Percentiles rank a stretch among this genome's conserved stretches.
These are phyloP conservation scores for Marcusenius ussheri DNA, from an alignment of 2,113 vertebrate species.

Conservation along the genomic window DNA sequence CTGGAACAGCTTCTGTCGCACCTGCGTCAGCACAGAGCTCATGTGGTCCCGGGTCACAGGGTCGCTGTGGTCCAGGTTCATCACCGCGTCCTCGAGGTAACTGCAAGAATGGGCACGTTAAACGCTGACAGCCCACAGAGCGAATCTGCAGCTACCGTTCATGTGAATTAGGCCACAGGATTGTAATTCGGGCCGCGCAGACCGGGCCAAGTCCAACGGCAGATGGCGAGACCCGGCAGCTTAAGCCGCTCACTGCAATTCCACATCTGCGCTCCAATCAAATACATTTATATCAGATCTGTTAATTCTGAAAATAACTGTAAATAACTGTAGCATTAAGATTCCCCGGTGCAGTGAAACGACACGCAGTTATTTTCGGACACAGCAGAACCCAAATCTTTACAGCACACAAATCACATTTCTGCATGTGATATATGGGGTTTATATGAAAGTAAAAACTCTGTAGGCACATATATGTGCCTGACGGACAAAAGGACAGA, in stretches of 20 bases:
- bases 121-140: not conserved
- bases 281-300: constrained; percentile 24
- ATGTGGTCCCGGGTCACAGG: constrained; percentile 95
- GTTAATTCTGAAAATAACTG: not conserved
- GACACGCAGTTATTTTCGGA: not conserved
- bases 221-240: constrained; percentile 34
- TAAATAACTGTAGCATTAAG: not conserved
- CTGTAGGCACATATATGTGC: not conserved
- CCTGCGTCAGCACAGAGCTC: constrained; percentile 83
- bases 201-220: not conserved
- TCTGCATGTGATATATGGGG: not conserved
- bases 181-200: constrained; percentile 13
- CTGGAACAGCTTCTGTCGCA: constrained; percentile 83
- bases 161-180: not conserved
- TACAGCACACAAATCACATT: not conserved
- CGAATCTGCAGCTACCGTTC: not conserved
- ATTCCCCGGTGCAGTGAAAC: not conserved
- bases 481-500: not conserved
- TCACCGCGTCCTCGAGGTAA: constrained; percentile 92
- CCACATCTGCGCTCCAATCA: constrained; percentile 29
- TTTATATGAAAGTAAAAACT: not conserved
- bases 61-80: constrained; percentile 91
- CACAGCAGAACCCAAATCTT: not conserved
- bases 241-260: constrained; percentile 20
- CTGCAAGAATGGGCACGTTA: constrained; percentile 44